A percentile compares a stretch with the other conserved stretches of the same genome.
These are phyloP conservation scores for Eutolmus rufibarbis DNA, from an alignment of 2,888 invertebrate species.

Conservation along the genomic window DNA sequence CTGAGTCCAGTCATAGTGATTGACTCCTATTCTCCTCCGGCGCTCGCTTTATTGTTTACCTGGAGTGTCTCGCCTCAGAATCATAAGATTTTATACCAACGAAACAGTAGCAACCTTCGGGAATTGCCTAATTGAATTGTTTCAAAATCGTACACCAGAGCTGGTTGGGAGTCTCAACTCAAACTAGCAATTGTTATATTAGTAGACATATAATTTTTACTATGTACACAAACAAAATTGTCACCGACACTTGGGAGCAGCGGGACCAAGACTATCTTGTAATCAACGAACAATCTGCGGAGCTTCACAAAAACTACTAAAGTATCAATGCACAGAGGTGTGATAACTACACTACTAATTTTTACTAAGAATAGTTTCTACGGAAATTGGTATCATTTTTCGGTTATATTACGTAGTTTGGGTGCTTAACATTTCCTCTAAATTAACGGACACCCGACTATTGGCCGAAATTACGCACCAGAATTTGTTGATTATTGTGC, in stretches of 20 bases:
- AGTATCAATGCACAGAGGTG: neutral
- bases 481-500: neutral
- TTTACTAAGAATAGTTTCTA: neutral
- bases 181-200: neutral
- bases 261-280: neutral
- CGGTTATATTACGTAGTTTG: neutral
- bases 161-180: neutral
- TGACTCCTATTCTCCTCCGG: neutral
- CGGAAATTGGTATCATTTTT: neutral
- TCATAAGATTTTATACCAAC: neutral
- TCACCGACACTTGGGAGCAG: neutral
- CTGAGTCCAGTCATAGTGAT: constrained; percentile 17
- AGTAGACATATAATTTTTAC: neutral
- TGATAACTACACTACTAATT: neutral
- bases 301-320: neutral
- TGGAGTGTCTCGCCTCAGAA: neutral
- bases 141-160: neutral
- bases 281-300: neutral
- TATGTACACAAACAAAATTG: neutral
- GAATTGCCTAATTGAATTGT: neutral
- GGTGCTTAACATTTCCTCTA: neutral
- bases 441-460: neutral
- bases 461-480: neutral
- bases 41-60: neutral
- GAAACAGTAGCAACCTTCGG: neutral